These are phyloP conservation scores for Sipha flava DNA, from an alignment of 1,140 invertebrate genomes.

Conservation along the genomic window DNA sequence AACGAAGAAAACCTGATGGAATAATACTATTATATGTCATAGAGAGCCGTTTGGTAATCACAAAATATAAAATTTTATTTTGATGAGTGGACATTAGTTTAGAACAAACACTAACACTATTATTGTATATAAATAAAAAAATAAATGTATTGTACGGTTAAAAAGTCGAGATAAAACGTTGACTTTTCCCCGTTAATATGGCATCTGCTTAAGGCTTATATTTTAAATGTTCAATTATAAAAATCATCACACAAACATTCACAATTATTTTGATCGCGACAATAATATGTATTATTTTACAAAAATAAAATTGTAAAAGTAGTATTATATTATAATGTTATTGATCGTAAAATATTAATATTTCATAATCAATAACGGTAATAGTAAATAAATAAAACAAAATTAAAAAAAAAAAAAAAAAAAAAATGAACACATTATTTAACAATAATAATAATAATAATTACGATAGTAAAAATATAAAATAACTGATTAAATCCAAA, in stretches of 20 bases:
- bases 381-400: not conserved
- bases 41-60: too few relatives aligned
- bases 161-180: not conserved
- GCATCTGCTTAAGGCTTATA: not conserved
- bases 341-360: too few relatives aligned
- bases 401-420: not conserved
- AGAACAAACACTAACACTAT: not conserved
- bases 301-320: not conserved
- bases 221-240: not conserved
- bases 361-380: too few relatives aligned
- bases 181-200: not conserved
- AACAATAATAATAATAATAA: not conserved
- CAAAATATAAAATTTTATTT: not conserved
- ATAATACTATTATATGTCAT: not conserved
- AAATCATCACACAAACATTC: not conserved
- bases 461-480: not conserved
- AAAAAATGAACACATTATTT: not conserved
- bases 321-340: too few relatives aligned
- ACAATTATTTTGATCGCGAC: not conserved
- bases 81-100: not conserved
- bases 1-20: not conserved
- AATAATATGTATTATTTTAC: not conserved
- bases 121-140: not conserved
- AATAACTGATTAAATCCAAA: too few relatives aligned
- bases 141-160: not conserved